Evolutionary conservation across 2,113 vertebrate genomes (phyloP), one percentile per base, ranked within the genome.

Genomic region (Argyrosomus japonicus): DNA sequence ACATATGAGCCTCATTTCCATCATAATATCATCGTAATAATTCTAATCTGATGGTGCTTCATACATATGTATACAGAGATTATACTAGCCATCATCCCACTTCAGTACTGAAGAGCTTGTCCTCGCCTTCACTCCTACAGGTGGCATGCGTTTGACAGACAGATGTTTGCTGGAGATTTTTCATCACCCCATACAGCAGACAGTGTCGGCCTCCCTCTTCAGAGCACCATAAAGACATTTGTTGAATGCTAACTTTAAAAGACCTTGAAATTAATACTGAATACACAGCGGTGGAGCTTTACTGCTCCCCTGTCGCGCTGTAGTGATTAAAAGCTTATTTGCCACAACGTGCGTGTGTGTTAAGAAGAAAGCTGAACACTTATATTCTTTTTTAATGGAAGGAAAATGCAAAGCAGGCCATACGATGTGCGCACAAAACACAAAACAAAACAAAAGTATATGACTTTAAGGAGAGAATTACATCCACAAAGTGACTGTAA

Each of bases 201-300:
- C 61, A 45, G 10, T 5, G 32, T 40, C 68, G 21, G 21, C 3
- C 51, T 53, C 56, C 2, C 51, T 53, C 56, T 48, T 63, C 47
- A 36, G 50, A 43, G 60, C 36, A 68, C 60, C n/a, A 17, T 47
- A 18, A 13, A 54, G n/a, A 68, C 64, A 43, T 80, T 70, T 23
- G 17, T 27, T 62, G 73, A 62, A 73, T 29, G 43, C 65, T 61
- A 70, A 61, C 71, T 71, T 75, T 61, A 50, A 47, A 64, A 45
- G 60, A 79, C 70, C 80, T 71, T 71, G 80, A 70, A 79, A 86
- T 75, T 58, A 86, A 69, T 45, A 53, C 47, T 74, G 56, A 77
- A 77, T 51, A n/a, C 68, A 50, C 32, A 51, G 54, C 0, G 11
- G 72, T 15, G 32, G 45, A 68, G 67, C 23, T 67, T 72, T 61